phyloP scores from a whole-genome alignment of 2,797 vertebrate genomes.

The Spatula versicolor region DNA sequence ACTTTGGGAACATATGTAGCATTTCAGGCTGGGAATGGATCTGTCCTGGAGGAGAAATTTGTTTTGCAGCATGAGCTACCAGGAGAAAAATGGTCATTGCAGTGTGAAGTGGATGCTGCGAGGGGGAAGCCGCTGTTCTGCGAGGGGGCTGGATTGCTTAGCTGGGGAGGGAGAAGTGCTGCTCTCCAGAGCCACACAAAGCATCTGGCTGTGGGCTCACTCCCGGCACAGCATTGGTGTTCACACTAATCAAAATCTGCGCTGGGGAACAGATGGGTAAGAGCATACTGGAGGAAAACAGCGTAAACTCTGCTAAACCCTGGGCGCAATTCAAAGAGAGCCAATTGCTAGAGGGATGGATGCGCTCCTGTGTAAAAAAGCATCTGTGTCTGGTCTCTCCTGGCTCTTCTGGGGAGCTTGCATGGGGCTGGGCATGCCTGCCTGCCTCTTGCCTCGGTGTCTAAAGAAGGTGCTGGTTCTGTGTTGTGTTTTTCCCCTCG shows the following conservation, averaged over 20 bases:
- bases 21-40: constrained; percentile 6
- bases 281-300: neutral
- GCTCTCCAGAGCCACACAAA: neutral
- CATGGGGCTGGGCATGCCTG: fast-evolving
- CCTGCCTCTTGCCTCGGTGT: neutral
- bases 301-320: neutral
- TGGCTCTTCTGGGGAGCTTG: neutral
- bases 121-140: neutral
- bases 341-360: neutral
- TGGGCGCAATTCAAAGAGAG: neutral
- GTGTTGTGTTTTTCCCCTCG: fast-evolving
- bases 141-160: neutral
- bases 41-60: constrained; percentile 22
- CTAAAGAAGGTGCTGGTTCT: neutral
- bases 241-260: neutral
- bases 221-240: neutral
- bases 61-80: constrained; percentile 26
- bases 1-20: constrained; percentile 18
- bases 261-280: neutral
- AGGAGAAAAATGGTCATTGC: neutral
- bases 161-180: neutral
- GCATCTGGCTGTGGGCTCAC: constrained; percentile 11
- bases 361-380: neutral
- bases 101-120: neutral
- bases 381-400: neutral